A percentile compares a stretch with the other conserved stretches of the same genome.
Conservation (phyloP, 2,888 invertebrate genomes). For the Druceiella hillmani region DNA sequence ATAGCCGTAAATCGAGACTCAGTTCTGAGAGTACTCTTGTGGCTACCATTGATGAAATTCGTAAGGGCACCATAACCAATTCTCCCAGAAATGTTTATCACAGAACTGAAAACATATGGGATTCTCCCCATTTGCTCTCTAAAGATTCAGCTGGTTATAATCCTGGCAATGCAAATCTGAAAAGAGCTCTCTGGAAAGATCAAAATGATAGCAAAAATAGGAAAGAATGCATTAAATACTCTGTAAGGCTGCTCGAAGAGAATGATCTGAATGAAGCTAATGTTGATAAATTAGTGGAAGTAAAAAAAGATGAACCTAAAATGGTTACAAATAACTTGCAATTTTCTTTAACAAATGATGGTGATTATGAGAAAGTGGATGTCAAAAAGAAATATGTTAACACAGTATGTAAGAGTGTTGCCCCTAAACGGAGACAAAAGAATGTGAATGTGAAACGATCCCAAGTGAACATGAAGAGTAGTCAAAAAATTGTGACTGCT, state of each 20-base stretch:
- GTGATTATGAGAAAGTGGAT: background rate
- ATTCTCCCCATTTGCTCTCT: slow-evolving; percentile 34
- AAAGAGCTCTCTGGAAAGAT: slow-evolving; percentile 46
- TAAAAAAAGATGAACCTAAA: slow-evolving; percentile 35
- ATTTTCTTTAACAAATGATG: too few relatives aligned
- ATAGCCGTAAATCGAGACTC: slow-evolving; percentile 37
- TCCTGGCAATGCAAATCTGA: slow-evolving; percentile 33
- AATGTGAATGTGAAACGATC: slow-evolving; percentile 28
- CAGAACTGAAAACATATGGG: slow-evolving; percentile 48
- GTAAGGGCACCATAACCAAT: slow-evolving; percentile 51
- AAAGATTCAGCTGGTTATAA: slow-evolving; percentile 23
- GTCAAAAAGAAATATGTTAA: slow-evolving; percentile 1
- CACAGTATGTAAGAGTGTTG: background rate
- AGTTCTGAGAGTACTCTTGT: slow-evolving; percentile 55
- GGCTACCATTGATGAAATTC: slow-evolving; percentile 59
- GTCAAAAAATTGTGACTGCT: slow-evolving; percentile 33
- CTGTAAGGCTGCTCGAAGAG: too few relatives aligned
- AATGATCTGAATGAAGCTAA: background rate
- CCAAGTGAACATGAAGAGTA: slow-evolving; percentile 23
- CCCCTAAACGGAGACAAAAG: slow-evolving; percentile 30
- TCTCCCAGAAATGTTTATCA: slow-evolving; percentile 54
- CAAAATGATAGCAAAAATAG: slow-evolving; percentile 42
- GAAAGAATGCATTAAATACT: slow-evolving; percentile 40
- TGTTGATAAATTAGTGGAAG: slow-evolving; percentile 32
- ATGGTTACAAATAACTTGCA: too few relatives aligned